Conservation (phyloP, 2,113 vertebrate genomes). For the Hippopotamus amphibius region DNA sequence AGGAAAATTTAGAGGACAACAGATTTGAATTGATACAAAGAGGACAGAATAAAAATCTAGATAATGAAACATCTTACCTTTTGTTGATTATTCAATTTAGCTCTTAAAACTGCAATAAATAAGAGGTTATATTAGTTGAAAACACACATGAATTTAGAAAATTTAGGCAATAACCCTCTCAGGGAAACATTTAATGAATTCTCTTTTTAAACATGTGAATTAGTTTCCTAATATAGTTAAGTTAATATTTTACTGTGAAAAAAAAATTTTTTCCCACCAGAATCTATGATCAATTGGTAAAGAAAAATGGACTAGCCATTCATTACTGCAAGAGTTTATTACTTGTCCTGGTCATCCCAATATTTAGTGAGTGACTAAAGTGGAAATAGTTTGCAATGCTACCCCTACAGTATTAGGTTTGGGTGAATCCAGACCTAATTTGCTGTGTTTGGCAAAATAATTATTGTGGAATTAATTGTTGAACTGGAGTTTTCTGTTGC, state of each 20-base stretch:
- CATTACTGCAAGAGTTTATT: not conserved
- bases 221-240: conserved; percentile 28
- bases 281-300: not conserved
- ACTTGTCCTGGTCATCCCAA: not conserved
- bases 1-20: not conserved
- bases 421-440: not conserved
- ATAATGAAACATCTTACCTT: not conserved
- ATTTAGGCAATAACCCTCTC: not conserved
- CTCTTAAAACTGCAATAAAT: conserved; percentile 35
- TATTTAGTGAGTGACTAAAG: not conserved
- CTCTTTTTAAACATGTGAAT: not conserved
- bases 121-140: not conserved
- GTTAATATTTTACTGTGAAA: not conserved
- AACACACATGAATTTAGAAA: not conserved
- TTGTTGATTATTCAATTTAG: not conserved
- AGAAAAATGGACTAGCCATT: not conserved
- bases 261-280: not conserved
- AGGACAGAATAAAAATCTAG: not conserved
- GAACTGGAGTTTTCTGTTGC: not conserved
- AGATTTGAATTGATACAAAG: not conserved
- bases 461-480: not conserved
- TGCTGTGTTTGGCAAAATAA: conserved; percentile 30
- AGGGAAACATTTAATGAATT: not conserved
- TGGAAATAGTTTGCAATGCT: not conserved
- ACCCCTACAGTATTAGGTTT: not conserved